These are phyloP conservation scores for Stratiolaelaps scimitus DNA, from an alignment of 1,140 invertebrate species.

Conservation along the genomic window DNA sequence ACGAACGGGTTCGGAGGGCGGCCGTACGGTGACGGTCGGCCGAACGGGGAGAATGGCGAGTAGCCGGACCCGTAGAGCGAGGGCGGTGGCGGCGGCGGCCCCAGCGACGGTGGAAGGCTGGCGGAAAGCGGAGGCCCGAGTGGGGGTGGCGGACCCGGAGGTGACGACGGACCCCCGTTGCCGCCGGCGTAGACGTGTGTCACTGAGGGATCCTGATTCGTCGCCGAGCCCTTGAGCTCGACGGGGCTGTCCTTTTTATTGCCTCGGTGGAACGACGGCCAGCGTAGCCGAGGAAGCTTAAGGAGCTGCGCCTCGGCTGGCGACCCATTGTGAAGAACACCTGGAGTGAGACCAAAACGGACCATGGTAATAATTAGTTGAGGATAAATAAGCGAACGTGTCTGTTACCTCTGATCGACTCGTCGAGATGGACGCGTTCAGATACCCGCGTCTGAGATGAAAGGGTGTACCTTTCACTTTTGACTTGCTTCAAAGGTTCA, in stretches of 20 bases:
- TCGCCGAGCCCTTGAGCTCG: neutral
- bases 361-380: too few relatives aligned
- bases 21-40: neutral
- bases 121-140: neutral
- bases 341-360: too few relatives aligned
- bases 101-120: neutral
- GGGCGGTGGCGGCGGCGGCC: neutral
- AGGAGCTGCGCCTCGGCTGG: neutral
- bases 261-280: neutral
- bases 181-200: conserved; percentile 10
- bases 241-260: conserved; percentile 1
- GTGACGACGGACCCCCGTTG: too few relatives aligned
- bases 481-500: too few relatives aligned
- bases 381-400: too few relatives aligned
- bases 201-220: conserved; percentile 11
- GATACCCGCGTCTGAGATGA: too few relatives aligned
- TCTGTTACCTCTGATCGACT: too few relatives aligned
- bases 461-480: too few relatives aligned
- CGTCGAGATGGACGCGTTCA: too few relatives aligned
- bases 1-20: conserved; percentile 14
- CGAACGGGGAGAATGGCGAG: neutral
- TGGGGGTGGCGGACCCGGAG: neutral
- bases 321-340: too few relatives aligned
- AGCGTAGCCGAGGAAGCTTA: conserved; percentile 8
- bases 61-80: neutral